Conservation (phyloP, 2,888 invertebrate species). For the Lepidocyrtinus sp. region DNA sequence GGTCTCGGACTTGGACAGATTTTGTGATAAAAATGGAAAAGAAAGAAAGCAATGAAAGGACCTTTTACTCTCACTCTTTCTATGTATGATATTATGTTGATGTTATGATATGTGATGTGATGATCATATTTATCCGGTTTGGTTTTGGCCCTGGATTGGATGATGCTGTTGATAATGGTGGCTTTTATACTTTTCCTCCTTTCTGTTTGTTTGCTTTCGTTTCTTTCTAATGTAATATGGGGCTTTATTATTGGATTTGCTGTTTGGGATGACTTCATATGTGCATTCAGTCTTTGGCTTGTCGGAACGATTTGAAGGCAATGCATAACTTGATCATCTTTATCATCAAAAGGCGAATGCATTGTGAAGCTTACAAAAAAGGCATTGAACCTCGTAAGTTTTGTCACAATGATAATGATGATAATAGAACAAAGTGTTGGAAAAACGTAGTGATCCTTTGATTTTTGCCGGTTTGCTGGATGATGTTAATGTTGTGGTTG, state of each 20-base stretch:
- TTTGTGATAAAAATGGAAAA: background rate
- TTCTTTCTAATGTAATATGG: background rate
- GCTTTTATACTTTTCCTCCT: background rate
- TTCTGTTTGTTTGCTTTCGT: constrained; percentile 10
- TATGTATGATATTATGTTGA: constrained; percentile 40
- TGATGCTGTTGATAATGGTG: constrained; percentile 13
- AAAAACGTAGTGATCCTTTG: constrained; percentile 6
- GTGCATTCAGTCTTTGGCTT: constrained; percentile 5
- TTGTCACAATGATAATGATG: constrained; percentile 23
- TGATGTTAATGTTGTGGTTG: constrained; percentile 10
- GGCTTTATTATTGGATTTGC: constrained; percentile 7
- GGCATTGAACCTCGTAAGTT: constrained; percentile 9
- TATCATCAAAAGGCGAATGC: background rate
- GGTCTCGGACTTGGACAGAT: background rate
- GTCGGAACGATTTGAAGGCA: constrained; percentile 10
- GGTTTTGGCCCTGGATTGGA: constrained; percentile 10
- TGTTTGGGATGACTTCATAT: constrained; percentile 9
- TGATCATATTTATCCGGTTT: constrained; percentile 59
- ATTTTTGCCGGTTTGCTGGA: constrained; percentile 5
- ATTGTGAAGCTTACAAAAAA: constrained; percentile 9
- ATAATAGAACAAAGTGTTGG: constrained; percentile 16
- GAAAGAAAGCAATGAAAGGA: constrained; percentile 1
- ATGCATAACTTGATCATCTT: constrained; percentile 13
- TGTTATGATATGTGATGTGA: constrained; percentile 45
- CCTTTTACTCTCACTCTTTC: constrained; percentile 3